These are phyloP conservation scores for Tachina lurida DNA, from an alignment of 2,888 invertebrate genomes.

Conservation along the genomic window DNA sequence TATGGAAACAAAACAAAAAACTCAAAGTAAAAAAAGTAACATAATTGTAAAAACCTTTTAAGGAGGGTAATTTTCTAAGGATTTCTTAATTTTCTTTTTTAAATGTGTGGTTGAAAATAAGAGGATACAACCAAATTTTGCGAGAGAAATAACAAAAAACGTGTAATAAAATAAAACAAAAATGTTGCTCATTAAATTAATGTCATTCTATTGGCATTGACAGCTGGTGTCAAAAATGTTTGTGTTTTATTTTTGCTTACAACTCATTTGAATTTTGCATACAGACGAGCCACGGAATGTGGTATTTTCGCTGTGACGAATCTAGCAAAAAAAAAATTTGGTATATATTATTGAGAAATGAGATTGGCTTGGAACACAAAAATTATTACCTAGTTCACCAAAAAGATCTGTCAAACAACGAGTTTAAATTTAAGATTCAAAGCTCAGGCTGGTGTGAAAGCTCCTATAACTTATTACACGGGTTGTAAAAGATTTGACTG, in stretches of 20 bases:
- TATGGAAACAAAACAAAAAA: slow-evolving; percentile 26
- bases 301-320: too few relatives aligned
- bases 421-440: too few relatives aligned
- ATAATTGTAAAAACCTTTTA: slow-evolving; percentile 71
- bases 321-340: too few relatives aligned
- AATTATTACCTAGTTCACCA: too few relatives aligned
- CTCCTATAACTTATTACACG: too few relatives aligned
- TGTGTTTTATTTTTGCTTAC: background rate
- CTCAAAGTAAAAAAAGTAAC: slow-evolving; percentile 10
- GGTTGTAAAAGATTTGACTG: too few relatives aligned
- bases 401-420: too few relatives aligned
- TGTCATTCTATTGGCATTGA: slow-evolving; percentile 75
- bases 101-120: slow-evolving; percentile 48
- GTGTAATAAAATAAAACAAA: slow-evolving; percentile 13
- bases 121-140: slow-evolving; percentile 10
- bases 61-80: slow-evolving; percentile 63
- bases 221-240: slow-evolving; percentile 78
- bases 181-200: slow-evolving; percentile 79
- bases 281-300: background rate
- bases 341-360: too few relatives aligned
- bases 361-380: too few relatives aligned
- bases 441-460: too few relatives aligned
- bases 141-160: slow-evolving; percentile 26
- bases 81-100: slow-evolving; percentile 24
- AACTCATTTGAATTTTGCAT: background rate